Conservation (phyloP, 2,888 invertebrate species). For the Rotaria magnacalcarata region DNA sequence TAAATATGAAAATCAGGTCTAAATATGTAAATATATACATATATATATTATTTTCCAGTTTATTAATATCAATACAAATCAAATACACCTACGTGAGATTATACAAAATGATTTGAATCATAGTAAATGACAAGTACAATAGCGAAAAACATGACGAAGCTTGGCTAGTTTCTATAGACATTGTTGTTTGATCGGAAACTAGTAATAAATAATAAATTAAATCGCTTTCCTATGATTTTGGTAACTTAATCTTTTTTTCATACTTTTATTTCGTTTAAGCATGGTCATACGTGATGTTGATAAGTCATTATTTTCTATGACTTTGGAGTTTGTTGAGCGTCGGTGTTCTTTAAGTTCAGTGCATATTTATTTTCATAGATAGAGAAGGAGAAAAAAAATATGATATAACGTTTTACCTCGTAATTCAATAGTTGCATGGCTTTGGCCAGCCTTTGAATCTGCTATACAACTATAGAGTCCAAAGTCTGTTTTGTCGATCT, state of each 20-base stretch:
- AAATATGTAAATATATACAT: too few species aligned
- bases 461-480: neutral
- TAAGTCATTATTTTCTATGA: neutral
- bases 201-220: neutral
- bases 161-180: neutral
- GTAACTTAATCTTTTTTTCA: too few species aligned
- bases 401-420: neutral
- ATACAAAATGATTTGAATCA: neutral
- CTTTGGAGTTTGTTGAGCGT: neutral
- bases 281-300: neutral
- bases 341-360: neutral
- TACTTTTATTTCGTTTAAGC: constrained; percentile 10
- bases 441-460: neutral
- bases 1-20: too few species aligned
- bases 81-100: neutral
- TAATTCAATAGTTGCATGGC: neutral
- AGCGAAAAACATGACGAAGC: neutral
- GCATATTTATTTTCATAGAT: neutral
- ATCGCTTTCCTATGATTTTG: too few species aligned
- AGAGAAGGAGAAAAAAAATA: neutral
- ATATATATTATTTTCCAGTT: neutral
- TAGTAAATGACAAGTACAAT: neutral
- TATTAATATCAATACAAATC: neutral
- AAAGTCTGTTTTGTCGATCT: neutral
- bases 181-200: neutral